Base-by-base conservation (phyloP, 2,113 vertebrate species). In the Capreolus pygargus region DNA sequence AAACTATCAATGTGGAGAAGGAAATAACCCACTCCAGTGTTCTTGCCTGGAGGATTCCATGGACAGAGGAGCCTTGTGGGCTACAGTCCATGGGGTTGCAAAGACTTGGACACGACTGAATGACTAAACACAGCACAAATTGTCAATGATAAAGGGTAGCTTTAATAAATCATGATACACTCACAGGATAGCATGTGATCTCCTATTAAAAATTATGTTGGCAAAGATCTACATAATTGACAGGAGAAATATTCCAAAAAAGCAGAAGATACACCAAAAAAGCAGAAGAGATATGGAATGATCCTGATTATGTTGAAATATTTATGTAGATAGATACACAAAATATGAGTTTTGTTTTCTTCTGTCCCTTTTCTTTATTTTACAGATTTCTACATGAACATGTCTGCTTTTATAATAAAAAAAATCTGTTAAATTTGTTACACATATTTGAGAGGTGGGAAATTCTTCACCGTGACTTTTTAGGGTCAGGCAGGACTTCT, bases 391-490 rank as follows among this genome's bases (percentile, higher is more conserved):
- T 55, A 21, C 13, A 57, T 74, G 91, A 89, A 61, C 11, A 82
- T 8, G 3, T 25, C 93, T 88, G 60, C 15, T 95, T 96, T 92
- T 90, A 82, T 55, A 87, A 96, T 92, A 2, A 84, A 90, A 96
- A 54, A 89, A 55, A 15, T 19, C 58, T 78, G 64, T 95, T 79
- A 76, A 52, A 50, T 82, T 96, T 30, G 93, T 61, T 83, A 39
- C 45, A 86, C 54, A 36, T 82, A 85, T 95, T 87, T 96, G 57
- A 90, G 76, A 96, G 50, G 47, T 94, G 58, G 95, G 19, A 90
- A 88, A 96, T 94, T 94, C 33, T 97, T 97, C 54, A 86, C 17
- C 0, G 0, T 78, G 96, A 89, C n/a, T 93, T 94, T 96, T 95
- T 76, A 96, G 87, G 93, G 43, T 50, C 58, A 91, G 27, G 47